Percentiles rank a stretch among this genome's conserved stretches.
phyloP scores from a whole-genome alignment of 1,140 invertebrate species.

The Trypoxylus dichotomus region DNA sequence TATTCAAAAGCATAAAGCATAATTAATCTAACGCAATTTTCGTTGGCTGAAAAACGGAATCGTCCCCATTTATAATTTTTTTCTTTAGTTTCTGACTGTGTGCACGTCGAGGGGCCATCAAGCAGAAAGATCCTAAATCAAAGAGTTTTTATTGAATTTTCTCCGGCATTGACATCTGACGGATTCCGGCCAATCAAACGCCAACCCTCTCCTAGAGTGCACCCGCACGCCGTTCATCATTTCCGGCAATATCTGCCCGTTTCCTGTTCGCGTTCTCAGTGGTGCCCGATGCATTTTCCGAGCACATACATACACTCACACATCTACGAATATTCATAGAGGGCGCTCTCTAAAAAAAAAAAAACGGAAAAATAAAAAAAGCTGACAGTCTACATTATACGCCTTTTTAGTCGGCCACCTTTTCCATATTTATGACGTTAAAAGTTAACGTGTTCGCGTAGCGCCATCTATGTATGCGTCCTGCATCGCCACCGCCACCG shows the following conservation, averaged over 20 bases:
- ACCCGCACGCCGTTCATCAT: neutral
- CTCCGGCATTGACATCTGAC: neutral
- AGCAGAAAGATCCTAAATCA: constrained; percentile 11
- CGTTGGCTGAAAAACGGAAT: neutral
- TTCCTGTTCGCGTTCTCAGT: neutral
- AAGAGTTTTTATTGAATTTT: constrained; percentile 3
- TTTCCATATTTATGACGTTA: constrained; percentile 40
- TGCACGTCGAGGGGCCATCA: neutral
- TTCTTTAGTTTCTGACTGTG: neutral
- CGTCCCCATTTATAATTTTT: neutral
- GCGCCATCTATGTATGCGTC: neutral
- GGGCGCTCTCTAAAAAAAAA: neutral
- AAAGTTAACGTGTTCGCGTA: constrained; percentile 17
- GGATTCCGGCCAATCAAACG: neutral
- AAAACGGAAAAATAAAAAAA: constrained; percentile 37
- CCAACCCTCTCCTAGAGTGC: neutral
- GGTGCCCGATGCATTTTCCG: neutral
- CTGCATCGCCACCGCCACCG: neutral
- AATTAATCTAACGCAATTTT: neutral
- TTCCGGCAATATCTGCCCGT: neutral
- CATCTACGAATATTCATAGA: constrained; percentile 33
- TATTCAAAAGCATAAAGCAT: neutral
- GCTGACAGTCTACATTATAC: constrained; percentile 37
- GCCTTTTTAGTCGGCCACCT: constrained; percentile 35
- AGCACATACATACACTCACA: neutral